Conservation (phyloP, 2,888 invertebrate genomes). For the Tetrapedia diversipes region DNA sequence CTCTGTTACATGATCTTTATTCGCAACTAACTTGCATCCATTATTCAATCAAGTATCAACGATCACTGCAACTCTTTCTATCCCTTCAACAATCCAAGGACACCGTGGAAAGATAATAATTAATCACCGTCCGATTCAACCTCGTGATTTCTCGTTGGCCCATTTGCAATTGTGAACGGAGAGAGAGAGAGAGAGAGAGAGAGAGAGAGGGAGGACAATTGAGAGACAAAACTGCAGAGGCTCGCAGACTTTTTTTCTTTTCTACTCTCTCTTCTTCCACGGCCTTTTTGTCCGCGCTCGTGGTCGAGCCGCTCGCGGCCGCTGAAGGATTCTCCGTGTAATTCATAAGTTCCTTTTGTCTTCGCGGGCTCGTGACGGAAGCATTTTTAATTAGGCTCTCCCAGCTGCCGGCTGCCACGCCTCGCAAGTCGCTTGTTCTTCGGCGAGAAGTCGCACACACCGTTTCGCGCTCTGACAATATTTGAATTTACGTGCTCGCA, state of each 20-base stretch:
- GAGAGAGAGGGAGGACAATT: no score
- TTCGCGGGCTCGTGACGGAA: slow-evolving; percentile 54
- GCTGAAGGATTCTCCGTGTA: slow-evolving; percentile 52
- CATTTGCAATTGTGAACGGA: slow-evolving; percentile 4
- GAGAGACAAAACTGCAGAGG: neutral
- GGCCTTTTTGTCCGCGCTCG: slow-evolving; percentile 18
- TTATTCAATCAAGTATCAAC: neutral
- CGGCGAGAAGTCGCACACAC: slow-evolving; percentile 16
- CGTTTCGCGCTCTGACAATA: slow-evolving; percentile 8
- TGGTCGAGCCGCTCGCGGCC: slow-evolving; percentile 19
- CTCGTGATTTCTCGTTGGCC: neutral
- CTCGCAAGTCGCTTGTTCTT: slow-evolving; percentile 25
- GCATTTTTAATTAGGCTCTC: slow-evolving; percentile 71
- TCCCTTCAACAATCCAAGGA: no score
- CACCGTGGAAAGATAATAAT: neutral
- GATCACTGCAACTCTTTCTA: neutral
- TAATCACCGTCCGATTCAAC: neutral
- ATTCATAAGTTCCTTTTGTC: slow-evolving; percentile 69
- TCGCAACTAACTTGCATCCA: neutral
- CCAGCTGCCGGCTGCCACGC: slow-evolving; percentile 44
- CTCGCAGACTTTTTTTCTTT: neutral
- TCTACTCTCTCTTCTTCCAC: neutral
- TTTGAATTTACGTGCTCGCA: neutral
- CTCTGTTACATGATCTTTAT: no score
- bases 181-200: no score